A percentile compares a stretch with the other conserved stretches of the same genome.
Conservation (phyloP, 2,113 vertebrate species). For the Gila orcuttii region DNA sequence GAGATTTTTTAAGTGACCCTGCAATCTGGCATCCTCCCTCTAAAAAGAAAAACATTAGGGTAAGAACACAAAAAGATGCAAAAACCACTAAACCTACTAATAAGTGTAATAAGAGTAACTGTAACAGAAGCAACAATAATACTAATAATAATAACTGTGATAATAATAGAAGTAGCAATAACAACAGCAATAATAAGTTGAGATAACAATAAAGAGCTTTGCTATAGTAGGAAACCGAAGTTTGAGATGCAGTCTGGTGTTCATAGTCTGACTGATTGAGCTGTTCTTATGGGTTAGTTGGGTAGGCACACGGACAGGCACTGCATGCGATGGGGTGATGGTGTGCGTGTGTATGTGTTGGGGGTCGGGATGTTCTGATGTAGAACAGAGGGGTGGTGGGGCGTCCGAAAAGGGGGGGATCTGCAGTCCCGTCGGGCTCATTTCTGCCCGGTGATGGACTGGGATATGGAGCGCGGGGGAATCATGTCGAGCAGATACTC, state of each 20-base stretch:
- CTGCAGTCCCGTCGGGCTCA: slow-evolving; percentile 70
- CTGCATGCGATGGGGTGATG: slow-evolving; percentile 84
- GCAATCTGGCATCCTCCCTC: slow-evolving; percentile 55
- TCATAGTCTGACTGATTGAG: slow-evolving; percentile 72
- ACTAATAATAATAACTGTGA: slow-evolving; percentile 63
- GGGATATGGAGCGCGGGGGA: slow-evolving; percentile 95
- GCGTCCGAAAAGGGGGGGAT: slow-evolving; percentile 46
- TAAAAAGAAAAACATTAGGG: slow-evolving; percentile 47
- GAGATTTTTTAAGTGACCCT: slow-evolving; percentile 51
- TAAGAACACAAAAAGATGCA: slow-evolving; percentile 38
- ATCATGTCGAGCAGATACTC: slow-evolving; percentile 99
- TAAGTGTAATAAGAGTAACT: slow-evolving; percentile 61
- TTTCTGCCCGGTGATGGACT: slow-evolving; percentile 97
- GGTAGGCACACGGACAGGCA: slow-evolving; percentile 92
- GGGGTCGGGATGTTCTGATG: slow-evolving; percentile 35
- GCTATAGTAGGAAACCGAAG: slow-evolving; percentile 71
- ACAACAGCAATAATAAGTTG: slow-evolving; percentile 72
- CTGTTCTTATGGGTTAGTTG: slow-evolving; percentile 73
- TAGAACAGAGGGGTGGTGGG: slow-evolving; percentile 50
- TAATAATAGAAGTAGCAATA: slow-evolving; percentile 71
- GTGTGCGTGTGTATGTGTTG: slow-evolving; percentile 50
- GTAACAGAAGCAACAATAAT: slow-evolving; percentile 60
- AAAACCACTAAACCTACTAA: slow-evolving; percentile 61
- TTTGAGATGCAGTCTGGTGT: slow-evolving; percentile 72
- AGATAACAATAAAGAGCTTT: slow-evolving; percentile 64